Percentiles rank a stretch among this genome's conserved stretches.
Evolutionary conservation across 1,140 invertebrate genomes (phyloP).

Genomic region (Melanaphis sacchari): DNA sequence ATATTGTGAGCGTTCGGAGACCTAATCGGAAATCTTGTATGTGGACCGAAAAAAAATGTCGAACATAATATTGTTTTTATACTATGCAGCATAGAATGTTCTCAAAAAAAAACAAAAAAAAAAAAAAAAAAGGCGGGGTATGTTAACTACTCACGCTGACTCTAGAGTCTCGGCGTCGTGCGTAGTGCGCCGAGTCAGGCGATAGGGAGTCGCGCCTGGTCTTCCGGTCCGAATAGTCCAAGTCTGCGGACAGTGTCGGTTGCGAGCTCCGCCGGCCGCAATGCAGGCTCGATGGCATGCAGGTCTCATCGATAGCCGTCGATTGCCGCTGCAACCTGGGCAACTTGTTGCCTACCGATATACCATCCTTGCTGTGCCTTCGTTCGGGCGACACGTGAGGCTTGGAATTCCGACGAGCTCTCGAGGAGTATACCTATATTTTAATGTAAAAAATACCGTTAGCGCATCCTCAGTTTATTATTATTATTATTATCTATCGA

Average conservation of each 20-base stretch:
- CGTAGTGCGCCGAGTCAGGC: conserved; percentile 77
- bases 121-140: background rate
- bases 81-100: too few relatives aligned
- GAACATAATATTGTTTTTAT: too few relatives aligned
- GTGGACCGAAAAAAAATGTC: too few relatives aligned
- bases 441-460: background rate
- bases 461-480: background rate
- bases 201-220: conserved; percentile 84
- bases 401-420: conserved; percentile 72
- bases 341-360: conserved; percentile 58
- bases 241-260: conserved; percentile 79
- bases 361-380: conserved; percentile 59
- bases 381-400: conserved; percentile 67
- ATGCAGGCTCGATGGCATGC: conserved; percentile 71
- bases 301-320: conserved; percentile 85
- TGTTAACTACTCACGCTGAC: conserved; percentile 5
- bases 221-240: conserved; percentile 70
- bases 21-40: too few relatives aligned
- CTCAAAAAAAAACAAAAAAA: background rate
- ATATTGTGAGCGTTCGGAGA: background rate
- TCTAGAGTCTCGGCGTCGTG: conserved; percentile 72
- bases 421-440: conserved; percentile 61
- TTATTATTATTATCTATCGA: too few relatives aligned
- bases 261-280: conserved; percentile 75
- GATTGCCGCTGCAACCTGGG: conserved; percentile 82